Evolutionary conservation across 2,113 vertebrate species (phyloP), one percentile per base, ranked within the genome.

Genomic region (Quiscalus mexicanus): DNA sequence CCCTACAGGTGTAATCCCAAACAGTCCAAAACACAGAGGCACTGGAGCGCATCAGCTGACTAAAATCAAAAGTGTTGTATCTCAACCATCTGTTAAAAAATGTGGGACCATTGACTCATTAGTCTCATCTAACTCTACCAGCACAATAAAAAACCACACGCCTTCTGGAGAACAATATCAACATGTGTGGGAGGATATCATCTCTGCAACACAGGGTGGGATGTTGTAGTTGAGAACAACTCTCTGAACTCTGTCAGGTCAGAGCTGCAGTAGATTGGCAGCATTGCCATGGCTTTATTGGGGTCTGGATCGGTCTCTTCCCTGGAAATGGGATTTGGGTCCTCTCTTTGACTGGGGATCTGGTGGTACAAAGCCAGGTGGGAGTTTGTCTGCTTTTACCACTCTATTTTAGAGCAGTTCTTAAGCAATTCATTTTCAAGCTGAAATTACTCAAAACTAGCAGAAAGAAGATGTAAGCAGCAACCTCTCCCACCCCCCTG

Each of bases 81-180:
- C 94, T 93, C 91, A 84, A 76, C 96, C 95, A 96, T 96, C 96
- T 96, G 94, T 93, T 95, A 95, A 87, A 94, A 96, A 96, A 95
- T 91, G 70, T 96, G 91, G 87, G 87, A 75, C 94, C 89, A 97
- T 71, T 96, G 96, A 97, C 96, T 97, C 96, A 97, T 96, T 95
- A 94, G 80, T 78, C 89, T 95, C 89, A 96, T 92, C 81, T 87
- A 92, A 93, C 81, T 97, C 62, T 85, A 94, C 69, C 77, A 94
- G 70, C 93, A 95, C 95, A 96, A 96, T 87, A 94, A 93, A 90
- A 84, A 92, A 49, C 1, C 27, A 4, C 91, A 82, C 6, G 87
- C 95, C 93, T 96, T 91, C 94, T 96, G 91, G 87, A 95, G 81
- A 97, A 96, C 93, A 96, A 96, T 93, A 96, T 96, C 94, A 97